Conservation (phyloP, 2,797 vertebrate species). For the Bradypodion pumilum region DNA sequence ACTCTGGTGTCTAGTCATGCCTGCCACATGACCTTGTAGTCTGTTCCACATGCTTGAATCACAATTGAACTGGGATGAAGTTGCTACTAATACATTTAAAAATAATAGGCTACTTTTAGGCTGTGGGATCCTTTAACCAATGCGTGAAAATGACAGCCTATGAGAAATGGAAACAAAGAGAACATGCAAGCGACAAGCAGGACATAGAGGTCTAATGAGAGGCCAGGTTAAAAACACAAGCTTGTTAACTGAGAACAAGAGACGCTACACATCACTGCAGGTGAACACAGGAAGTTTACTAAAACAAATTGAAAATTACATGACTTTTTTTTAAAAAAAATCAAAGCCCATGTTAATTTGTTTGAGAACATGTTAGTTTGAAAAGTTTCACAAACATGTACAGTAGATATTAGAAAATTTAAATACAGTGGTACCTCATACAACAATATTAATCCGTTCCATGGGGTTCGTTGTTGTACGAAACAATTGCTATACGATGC, state of each 20-base stretch:
- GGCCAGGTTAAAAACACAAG: neutral
- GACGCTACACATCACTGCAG: neutral
- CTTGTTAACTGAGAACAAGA: slow-evolving; percentile 3
- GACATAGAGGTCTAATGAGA: neutral
- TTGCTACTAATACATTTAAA: too few species aligned
- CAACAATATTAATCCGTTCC: too few species aligned
- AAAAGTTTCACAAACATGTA: slow-evolving; percentile 18
- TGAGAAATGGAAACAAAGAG: neutral
- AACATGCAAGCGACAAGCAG: neutral
- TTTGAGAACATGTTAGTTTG: slow-evolving; percentile 17
- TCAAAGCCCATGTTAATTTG: neutral
- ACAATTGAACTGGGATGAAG: neutral
- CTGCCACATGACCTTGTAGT: too few species aligned
- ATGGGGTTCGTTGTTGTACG: too few species aligned
- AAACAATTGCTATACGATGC: too few species aligned
- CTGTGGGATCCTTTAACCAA: neutral
- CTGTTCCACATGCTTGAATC: too few species aligned
- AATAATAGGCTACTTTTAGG: too few species aligned
- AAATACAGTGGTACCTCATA: too few species aligned
- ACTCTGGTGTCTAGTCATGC: too few species aligned
- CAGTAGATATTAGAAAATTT: neutral
- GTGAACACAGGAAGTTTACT: neutral
- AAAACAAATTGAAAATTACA: slow-evolving; percentile 5
- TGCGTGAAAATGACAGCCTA: neutral
- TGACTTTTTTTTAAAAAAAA: slow-evolving; percentile 30